Percentiles rank a stretch among this genome's conserved stretches.
Conservation (phyloP, 2,113 vertebrate species). For the Lycocorax pyrrhopterus region DNA sequence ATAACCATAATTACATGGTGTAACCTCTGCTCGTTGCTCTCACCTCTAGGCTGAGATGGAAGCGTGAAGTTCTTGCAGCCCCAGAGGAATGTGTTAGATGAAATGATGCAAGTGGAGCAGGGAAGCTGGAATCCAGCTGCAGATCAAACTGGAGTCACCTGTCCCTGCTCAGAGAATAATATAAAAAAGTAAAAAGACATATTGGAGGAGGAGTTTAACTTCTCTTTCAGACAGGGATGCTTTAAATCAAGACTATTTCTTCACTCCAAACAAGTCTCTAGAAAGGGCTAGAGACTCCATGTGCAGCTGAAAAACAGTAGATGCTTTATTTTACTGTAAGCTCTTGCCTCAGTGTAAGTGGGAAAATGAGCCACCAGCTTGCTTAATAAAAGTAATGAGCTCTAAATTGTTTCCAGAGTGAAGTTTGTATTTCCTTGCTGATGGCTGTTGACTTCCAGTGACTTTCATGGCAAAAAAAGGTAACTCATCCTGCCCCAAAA, state of each 20-base stretch:
- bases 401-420: neutral
- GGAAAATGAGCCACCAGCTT: neutral
- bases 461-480: neutral
- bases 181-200: neutral
- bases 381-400: neutral
- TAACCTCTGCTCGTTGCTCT: constrained; percentile 24
- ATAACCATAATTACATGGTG: constrained; percentile 58
- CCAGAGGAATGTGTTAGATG: constrained; percentile 26
- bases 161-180: neutral
- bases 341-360: neutral
- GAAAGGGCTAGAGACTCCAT: neutral
- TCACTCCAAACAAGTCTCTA: neutral
- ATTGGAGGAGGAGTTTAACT: neutral
- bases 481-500: neutral
- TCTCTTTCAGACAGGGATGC: neutral
- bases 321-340: neutral
- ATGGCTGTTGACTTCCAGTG: neutral
- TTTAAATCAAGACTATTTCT: neutral
- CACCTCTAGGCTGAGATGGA: constrained; percentile 48
- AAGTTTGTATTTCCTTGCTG: neutral
- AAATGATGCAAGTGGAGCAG: constrained; percentile 14
- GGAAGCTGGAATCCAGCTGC: constrained; percentile 1
- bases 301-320: neutral
- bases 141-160: neutral
- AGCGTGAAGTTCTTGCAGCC: neutral